Evolutionary conservation across 2,797 vertebrate species (phyloP).

Genomic region (Gadopsis bispinosus): DNA sequence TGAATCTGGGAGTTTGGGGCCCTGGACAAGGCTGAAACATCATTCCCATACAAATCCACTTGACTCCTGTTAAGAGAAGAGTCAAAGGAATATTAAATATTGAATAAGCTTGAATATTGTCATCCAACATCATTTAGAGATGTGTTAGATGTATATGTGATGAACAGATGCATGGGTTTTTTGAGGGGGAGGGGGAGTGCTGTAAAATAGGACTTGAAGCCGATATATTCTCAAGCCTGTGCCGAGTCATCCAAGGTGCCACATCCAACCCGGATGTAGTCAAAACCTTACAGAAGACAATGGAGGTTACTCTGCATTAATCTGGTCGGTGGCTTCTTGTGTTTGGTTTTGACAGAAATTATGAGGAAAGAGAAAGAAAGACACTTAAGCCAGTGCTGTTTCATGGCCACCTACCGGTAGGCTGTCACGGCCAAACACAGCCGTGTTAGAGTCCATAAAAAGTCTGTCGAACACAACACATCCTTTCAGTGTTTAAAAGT

Average conservation of each 20-base stretch:
- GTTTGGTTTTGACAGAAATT: constrained; percentile 2
- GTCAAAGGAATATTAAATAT: too few relatives aligned
- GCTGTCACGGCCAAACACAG: constrained; percentile 26
- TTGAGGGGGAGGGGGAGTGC: not conserved
- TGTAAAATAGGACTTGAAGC: not conserved
- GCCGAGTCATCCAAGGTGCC: not conserved
- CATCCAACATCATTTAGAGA: not conserved
- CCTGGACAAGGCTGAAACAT: not conserved
- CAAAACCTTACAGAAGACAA: not conserved
- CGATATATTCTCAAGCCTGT: constrained; percentile 13
- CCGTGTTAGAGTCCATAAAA: constrained; percentile 33
- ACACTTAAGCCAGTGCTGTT: constrained; percentile 1
- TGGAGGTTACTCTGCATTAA: not conserved
- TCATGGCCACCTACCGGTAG: not conserved
- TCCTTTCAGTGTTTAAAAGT: constrained; percentile 56
- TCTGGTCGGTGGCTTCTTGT: not conserved
- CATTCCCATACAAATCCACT: not conserved
- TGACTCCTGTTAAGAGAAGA: not conserved
- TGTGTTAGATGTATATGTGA: not conserved
- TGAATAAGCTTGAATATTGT: not conserved
- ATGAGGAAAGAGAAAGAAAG: constrained; percentile 25
- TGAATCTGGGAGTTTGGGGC: not conserved
- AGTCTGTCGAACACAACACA: constrained; percentile 56
- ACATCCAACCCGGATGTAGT: constrained; percentile 5
- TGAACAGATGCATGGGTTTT: not conserved